Base-by-base conservation (phyloP, 2,113 vertebrate genomes). In the Cephalopholis sonnerati region DNA sequence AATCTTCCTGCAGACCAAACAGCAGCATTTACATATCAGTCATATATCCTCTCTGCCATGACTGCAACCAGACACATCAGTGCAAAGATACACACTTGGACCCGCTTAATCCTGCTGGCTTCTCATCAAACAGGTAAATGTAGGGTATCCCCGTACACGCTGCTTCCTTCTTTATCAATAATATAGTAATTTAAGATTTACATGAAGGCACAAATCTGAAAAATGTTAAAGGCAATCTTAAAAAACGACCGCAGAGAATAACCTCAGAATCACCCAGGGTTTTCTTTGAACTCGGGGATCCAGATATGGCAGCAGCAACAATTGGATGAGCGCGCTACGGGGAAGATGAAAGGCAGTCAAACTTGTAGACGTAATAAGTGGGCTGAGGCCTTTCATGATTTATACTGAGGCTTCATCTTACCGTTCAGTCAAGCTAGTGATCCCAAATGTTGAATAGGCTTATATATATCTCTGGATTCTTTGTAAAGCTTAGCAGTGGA, bases 331-430 rank as follows among this genome's bases (percentile, higher is more conserved):
- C 36, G 12, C 1, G 59, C 84, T 70, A 36, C 62, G 41, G 77
- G 66, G 63, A 82, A 88, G 89, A 93, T 93, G 89, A 93, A 93
- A 93, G 87, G 77, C 81, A 80, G 79, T 85, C 85, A 81, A 81
- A 89, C 85, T 87, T 79, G 91, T 85, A 83, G 92, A 88, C 36
- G 74, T 88, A 89, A 85, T 90, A 89, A 92, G 84, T 87, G 88
- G 89, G 85, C 73, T 54, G 81, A 87, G 73, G 85, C 74, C 83
- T 89, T 90, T 92, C 83, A 87, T 89, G 88, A 87, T 63, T 83
- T 71, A 87, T 85, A 57, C 74, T 32, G 61, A 86, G 82, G 88
- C 51, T 86, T 88, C 80, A 79, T 90, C 78, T 77, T 25, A 75
- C 68, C 7, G 68, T 82, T 89, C 87, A 85, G 90, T 81, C 89